Base-by-base conservation (phyloP, 2,797 vertebrate genomes). In the Lateolabrax maculatus region DNA sequence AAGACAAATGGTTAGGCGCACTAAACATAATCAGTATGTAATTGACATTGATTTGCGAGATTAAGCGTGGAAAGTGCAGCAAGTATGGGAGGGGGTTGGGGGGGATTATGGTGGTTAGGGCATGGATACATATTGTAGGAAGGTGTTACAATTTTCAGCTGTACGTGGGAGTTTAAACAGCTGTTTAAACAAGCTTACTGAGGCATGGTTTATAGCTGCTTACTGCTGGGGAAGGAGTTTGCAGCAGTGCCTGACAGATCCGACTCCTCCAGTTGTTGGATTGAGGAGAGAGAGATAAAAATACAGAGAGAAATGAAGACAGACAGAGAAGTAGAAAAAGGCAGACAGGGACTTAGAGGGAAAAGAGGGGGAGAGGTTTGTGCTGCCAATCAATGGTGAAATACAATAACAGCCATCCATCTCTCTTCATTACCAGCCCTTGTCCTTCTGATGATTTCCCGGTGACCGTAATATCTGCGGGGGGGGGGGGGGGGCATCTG, bases 21-120 rank as follows among this genome's bases (percentile, higher is more conserved):
- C 63, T 37, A 55, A 87, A 84, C 82, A 90, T 86, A 88, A 92
- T 92, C 83, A 89, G 85, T 53, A 55, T 85, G 77, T 91, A 90
- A 92, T 93, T 87, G 87, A 89, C 90, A 90, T 93, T 90, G 87
- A 90, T 91, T 88, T 90, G 87, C 21, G 2, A 81, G 84, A 92
- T 90, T 87, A 87, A 80, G 83, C 51, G 34, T 72, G 66, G 69
- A 64, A 70, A 84, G 84, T 63, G 37, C 31, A 3, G 64, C 27
- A 31, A 31, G 58, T 31, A 41, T 21, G n/a, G 9, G 5, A 6
- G 29, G 6, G 29, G 15, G 29, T 0, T 9, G 0, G 23, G 18
- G 31, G 51, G 8, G 36, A 9, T 5, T 49, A 36, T 23, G 70
- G 23, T 16, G 18, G 39, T 58, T 29, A 36, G 56, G 52, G 29